Percentiles rank a stretch among this genome's conserved stretches.
Evolutionary conservation across 2,113 vertebrate genomes (phyloP).

Genomic region (Cinclus cinclus): DNA sequence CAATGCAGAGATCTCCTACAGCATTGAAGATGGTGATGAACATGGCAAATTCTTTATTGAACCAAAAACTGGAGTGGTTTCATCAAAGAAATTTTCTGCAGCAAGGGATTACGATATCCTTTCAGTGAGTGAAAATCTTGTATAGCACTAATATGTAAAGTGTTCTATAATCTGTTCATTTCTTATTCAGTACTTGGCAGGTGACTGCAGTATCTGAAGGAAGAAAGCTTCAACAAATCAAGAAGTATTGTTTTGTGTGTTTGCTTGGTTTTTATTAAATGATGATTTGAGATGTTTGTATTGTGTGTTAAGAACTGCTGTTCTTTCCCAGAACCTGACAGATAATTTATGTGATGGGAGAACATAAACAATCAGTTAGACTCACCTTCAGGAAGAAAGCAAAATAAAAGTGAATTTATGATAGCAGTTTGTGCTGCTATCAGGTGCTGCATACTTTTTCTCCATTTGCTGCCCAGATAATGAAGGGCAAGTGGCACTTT

Average conservation of each 20-base stretch:
- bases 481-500: slow-evolving; percentile 41
- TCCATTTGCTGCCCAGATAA: slow-evolving; percentile 16
- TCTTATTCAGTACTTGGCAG: neutral
- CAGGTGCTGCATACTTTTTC: slow-evolving; percentile 9
- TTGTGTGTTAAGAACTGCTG: neutral
- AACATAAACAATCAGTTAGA: neutral
- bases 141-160: neutral
- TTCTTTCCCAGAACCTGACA: neutral
- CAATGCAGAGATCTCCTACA: slow-evolving; percentile 96
- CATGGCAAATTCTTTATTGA: slow-evolving; percentile 95
- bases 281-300: neutral
- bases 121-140: slow-evolving; percentile 80
- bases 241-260: neutral
- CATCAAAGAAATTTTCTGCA: slow-evolving; percentile 90
- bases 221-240: neutral
- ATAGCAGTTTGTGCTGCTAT: neutral
- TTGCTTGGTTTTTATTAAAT: neutral
- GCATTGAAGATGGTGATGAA: slow-evolving; percentile 94
- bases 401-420: slow-evolving; percentile 33
- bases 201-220: neutral
- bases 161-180: neutral
- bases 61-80: slow-evolving; percentile 94
- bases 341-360: neutral
- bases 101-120: slow-evolving; percentile 96
- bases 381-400: neutral